A percentile compares a stretch with the other conserved stretches of the same genome.
Conservation (phyloP, 2,888 invertebrate genomes). For the Pheosia tremula region DNA sequence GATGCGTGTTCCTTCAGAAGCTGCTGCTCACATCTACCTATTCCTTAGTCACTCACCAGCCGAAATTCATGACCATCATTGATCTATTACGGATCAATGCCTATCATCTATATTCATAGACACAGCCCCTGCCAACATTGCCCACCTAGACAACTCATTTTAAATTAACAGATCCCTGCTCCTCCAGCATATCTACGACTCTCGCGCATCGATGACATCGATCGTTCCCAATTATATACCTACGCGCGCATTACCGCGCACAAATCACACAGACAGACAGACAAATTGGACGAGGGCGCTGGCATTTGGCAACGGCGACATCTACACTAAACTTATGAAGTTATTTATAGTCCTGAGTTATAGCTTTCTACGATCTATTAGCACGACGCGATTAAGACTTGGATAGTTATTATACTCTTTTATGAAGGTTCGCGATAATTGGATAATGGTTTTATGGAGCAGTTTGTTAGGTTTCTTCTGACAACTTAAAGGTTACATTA, state of each 20-base stretch:
- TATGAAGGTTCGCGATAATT: constrained; percentile 4
- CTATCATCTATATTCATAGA: not conserved
- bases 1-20: too few relatives aligned
- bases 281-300: constrained; percentile 51
- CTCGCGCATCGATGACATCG: constrained; percentile 37
- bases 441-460: not conserved
- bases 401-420: constrained; percentile 1
- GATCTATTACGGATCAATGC: too few relatives aligned
- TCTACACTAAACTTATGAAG: constrained; percentile 36
- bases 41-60: too few relatives aligned
- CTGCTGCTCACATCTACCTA: too few relatives aligned
- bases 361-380: constrained; percentile 9
- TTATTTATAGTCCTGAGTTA: constrained; percentile 46
- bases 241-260: constrained; percentile 47
- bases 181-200: constrained; percentile 15
- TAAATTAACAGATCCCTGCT: not conserved
- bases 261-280: constrained; percentile 55
- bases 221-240: constrained; percentile 55
- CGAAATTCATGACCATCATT: too few relatives aligned
- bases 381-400: constrained; percentile 8
- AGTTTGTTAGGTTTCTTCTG: not conserved
- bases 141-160: not conserved
- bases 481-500: too few relatives aligned
- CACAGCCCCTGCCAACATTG: not conserved
- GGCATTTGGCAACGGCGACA: constrained; percentile 50